Conservation (phyloP, 2,888 invertebrate genomes). For the Plebejus anna region DNA sequence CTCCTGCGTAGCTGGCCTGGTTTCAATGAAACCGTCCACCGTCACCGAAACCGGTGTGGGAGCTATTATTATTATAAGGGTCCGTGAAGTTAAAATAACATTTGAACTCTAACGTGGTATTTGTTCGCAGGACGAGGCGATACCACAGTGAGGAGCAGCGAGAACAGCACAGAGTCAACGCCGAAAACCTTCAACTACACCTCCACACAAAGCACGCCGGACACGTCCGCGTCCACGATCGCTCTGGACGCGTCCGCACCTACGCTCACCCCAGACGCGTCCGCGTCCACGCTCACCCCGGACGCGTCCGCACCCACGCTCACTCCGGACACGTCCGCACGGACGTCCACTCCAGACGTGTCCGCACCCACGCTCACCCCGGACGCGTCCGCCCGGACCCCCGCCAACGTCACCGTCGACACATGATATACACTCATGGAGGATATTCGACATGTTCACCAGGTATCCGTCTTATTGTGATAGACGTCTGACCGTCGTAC, state of each 20-base stretch:
- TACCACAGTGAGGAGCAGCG: conserved; percentile 59
- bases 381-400: neutral
- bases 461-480: conserved; percentile 25
- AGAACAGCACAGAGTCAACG: conserved; percentile 43
- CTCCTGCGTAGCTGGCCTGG: no score
- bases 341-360: neutral
- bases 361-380: conserved; percentile 12
- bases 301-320: conserved; percentile 34
- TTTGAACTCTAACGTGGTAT: neutral
- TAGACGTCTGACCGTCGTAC: conserved; percentile 24
- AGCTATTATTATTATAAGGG: no score
- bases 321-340: conserved; percentile 32
- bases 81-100: neutral
- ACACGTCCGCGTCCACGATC: conserved; percentile 29
- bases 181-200: conserved; percentile 42
- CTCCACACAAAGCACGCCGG: conserved; percentile 38
- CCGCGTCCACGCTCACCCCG: neutral
- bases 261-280: conserved; percentile 28
- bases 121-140: conserved; percentile 68
- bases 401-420: conserved; percentile 34
- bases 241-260: conserved; percentile 2
- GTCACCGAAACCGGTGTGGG: no score
- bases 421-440: conserved; percentile 37
- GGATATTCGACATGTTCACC: conserved; percentile 22
- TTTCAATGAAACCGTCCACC: no score